Evolutionary conservation across 2,797 vertebrate species (phyloP).

Genomic region (Karalla daura): DNA sequence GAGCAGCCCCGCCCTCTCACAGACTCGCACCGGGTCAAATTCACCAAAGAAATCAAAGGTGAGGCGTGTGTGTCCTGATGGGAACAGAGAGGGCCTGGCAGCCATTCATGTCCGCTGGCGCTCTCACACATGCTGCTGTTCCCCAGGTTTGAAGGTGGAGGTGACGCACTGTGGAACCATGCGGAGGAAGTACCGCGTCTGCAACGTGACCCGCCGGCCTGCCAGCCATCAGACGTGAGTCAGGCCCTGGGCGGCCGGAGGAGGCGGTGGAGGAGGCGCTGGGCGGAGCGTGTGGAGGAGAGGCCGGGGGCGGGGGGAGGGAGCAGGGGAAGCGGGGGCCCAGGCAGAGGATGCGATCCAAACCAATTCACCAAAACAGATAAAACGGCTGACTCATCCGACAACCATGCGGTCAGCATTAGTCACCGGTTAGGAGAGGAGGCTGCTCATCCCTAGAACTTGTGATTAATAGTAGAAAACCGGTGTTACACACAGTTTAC

Average conservation of each 20-base stretch:
- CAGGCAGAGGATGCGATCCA: slow-evolving; percentile 33
- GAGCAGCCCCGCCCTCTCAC: slow-evolving; percentile 97
- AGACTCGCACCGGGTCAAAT: slow-evolving; percentile 98
- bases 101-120: neutral
- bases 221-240: slow-evolving; percentile 99
- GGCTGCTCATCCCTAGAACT: slow-evolving; percentile 14
- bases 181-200: slow-evolving; percentile 98
- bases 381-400: slow-evolving; percentile 60
- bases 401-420: slow-evolving; percentile 35
- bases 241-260: slow-evolving; percentile 36
- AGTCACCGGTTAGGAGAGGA: slow-evolving; percentile 55
- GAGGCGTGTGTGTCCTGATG: slow-evolving; percentile 21
- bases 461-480: neutral
- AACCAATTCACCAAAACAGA: slow-evolving; percentile 51
- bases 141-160: slow-evolving; percentile 97
- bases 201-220: slow-evolving; percentile 96
- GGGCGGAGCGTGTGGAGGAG: slow-evolving; percentile 28
- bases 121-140: slow-evolving; percentile 28
- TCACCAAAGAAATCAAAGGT: slow-evolving; percentile 99
- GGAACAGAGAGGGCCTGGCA: neutral
- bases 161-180: slow-evolving; percentile 99
- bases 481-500: neutral
- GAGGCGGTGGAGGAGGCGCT: slow-evolving; percentile 27
- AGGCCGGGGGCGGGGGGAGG: neutral
- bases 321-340: neutral